Percentiles rank a stretch among this genome's conserved stretches.
Conservation (phyloP, 2,797 vertebrate species). For the Lutjanus argentimaculatus region DNA sequence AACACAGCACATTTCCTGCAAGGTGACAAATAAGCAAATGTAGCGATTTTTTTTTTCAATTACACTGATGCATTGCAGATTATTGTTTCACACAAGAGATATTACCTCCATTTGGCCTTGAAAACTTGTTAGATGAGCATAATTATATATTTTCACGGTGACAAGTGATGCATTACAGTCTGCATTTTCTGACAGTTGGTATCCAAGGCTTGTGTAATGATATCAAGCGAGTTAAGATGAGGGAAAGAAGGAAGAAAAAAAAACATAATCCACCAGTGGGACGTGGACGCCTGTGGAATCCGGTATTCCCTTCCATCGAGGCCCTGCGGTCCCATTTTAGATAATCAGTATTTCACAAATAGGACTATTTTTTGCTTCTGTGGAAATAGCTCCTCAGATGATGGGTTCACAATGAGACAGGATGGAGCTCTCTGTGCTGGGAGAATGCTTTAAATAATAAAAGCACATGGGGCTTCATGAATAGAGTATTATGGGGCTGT, state of each 20-base stretch:
- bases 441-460: constrained; percentile 84
- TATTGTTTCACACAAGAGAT: constrained; percentile 64
- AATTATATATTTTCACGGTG: constrained; percentile 68
- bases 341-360: constrained; percentile 83
- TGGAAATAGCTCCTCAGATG: constrained; percentile 78
- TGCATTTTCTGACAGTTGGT: constrained; percentile 54
- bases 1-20: constrained; percentile 55
- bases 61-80: constrained; percentile 65
- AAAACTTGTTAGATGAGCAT: constrained; percentile 65
- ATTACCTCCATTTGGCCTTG: constrained; percentile 66
- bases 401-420: constrained; percentile 80
- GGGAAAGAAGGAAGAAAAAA: constrained; percentile 5
- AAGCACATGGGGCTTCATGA: constrained; percentile 83
- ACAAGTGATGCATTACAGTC: constrained; percentile 62
- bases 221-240: constrained; percentile 52
- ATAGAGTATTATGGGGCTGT: constrained; percentile 82
- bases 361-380: constrained; percentile 77
- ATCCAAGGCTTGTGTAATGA: constrained; percentile 52
- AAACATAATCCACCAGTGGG: constrained; percentile 63
- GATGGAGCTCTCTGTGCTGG: constrained; percentile 74
- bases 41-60: constrained; percentile 48
- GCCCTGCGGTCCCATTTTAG: constrained; percentile 75
- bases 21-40: constrained; percentile 67
- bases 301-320: constrained; percentile 66
- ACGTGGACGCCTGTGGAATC: constrained; percentile 70